phyloP scores from a whole-genome alignment of 2,113 vertebrate genomes.

The Cyanoderma ruficeps region DNA sequence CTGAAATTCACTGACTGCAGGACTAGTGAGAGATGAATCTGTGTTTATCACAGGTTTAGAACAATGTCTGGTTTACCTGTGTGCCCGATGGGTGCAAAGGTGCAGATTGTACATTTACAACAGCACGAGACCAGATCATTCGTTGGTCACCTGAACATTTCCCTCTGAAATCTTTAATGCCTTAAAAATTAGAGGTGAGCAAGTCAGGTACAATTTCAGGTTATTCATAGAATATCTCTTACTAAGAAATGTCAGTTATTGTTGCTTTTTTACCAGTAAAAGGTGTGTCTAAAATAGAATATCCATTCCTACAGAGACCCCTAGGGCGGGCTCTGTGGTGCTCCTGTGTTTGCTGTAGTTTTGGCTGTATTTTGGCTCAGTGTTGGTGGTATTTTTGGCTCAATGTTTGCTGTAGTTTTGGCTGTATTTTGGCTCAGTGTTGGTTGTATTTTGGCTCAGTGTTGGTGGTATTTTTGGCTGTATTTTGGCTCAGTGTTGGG shows the following conservation, averaged over 20 bases:
- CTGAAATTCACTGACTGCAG: neutral
- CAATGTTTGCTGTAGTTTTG: neutral
- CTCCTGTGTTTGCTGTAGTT: neutral
- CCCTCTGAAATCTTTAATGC: neutral
- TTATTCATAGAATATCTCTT: neutral
- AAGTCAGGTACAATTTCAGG: no score
- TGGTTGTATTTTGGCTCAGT: neutral
- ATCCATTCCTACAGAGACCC: neutral
- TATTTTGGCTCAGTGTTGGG: neutral
- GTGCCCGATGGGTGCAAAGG: neutral
- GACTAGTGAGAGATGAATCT: neutral
- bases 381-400: neutral
- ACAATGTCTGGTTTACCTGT: neutral
- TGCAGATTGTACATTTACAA: neutral
- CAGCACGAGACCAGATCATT: neutral
- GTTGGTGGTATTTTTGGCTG: neutral
- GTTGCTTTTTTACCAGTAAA: neutral
- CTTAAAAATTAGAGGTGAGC: neutral
- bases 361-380: neutral
- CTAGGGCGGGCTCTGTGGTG: neutral
- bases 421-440: neutral
- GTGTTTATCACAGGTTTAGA: neutral
- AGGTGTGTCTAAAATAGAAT: accelerated
- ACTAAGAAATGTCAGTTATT: neutral
- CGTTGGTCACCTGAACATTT: neutral